Base-by-base conservation (phyloP, 2,113 vertebrate species). In the Ardeotis arabs region DNA sequence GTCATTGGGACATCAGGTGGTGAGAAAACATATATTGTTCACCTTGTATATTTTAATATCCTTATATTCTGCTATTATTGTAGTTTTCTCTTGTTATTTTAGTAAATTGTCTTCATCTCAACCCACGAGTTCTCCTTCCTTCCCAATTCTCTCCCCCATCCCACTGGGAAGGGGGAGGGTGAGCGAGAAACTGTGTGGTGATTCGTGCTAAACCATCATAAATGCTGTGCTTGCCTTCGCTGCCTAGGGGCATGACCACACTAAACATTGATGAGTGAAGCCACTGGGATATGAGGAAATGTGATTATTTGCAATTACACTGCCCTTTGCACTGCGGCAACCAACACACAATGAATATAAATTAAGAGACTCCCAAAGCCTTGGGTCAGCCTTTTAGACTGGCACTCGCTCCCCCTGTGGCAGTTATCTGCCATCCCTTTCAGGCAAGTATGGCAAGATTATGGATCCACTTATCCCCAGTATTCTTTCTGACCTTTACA, bases 401-500 rank as follows among this genome's bases (percentile, higher is more conserved):
- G 49, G n/a, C 41, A 79, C 25, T 90, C 6, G 3, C 55, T 93
- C 14, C 35, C 70, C 75, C 19, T 14, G 20, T 49, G 76, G 67
- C 75, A 74, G 55, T 77, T 77, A 64, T 4, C 62, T 69, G 45
- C 35, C 55, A 77, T 12, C 14, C 27, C 50, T 78, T 85, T 33
- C 74, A 94, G 67, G 62, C 44, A 87, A 93, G 58, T 69, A 64
- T 0, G 4, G 47, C 55, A 67, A 22, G 37, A 79, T 80, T 80
- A 74, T 4, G 14, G 50, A 84, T 84, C 37, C 73, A 80, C 79
- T 88, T 92, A 69, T 49, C 31, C 69, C 44, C 67, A 79, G 78
- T 20, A 68, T 44, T 39, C 58, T 28, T 85, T 44, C 47, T 96
- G 85, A 94, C 59, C 63, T 95, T 93, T 86, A 55, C 67, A 93